Base-by-base conservation (phyloP, 2,888 invertebrate species). In the Rotaria macrura region DNA sequence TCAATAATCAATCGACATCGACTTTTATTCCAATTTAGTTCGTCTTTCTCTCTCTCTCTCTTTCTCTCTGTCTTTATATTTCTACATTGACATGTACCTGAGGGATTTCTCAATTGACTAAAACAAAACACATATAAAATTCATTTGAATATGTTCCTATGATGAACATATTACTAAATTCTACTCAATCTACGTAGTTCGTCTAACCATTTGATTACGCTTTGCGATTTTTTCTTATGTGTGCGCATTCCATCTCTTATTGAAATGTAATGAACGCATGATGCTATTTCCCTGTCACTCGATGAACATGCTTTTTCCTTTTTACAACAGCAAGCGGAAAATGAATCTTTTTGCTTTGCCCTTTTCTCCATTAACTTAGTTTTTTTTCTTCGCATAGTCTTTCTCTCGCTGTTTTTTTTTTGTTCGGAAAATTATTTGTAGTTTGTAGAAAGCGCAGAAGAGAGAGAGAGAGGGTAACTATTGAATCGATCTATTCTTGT, bases 351-450 rank as follows among this genome's bases (percentile, higher is more conserved):
- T 87, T 87, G 86, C 87, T 87, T 83, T 20, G 86, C 85, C 57
- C 74, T 57, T 57, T 25, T 55, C 17, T 29, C 83, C 34, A 85
- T 38, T 49, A 85, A 43, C 38, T 84, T 34, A 29, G 25, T 49
- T 85, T 86, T 85, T 84, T 49, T 79, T 72, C 84, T 85, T 87
- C 23, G 85, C 87, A 84, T 88, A 88, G 4, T 88, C 88, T 5
- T 49, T n/a, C 88, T 84, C 52, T 87, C 87, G 12, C 87, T 49
- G 89, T 87, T 7, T 89, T 88, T 0, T 7, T 89, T 88, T 0
- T 87, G 54, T 49, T 88, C 88, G 38, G 88, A 49, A 34, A 79
- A 87, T 34, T 65, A 65, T 38, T 65, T 65, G 20, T 14, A 65
- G 65, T 65, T 65, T 65, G 20, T 65, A 34, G 65, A 65, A 17